These are phyloP conservation scores for Lithophane semibrunnea DNA, from an alignment of 2,888 invertebrate genomes.

Conservation along the genomic window DNA sequence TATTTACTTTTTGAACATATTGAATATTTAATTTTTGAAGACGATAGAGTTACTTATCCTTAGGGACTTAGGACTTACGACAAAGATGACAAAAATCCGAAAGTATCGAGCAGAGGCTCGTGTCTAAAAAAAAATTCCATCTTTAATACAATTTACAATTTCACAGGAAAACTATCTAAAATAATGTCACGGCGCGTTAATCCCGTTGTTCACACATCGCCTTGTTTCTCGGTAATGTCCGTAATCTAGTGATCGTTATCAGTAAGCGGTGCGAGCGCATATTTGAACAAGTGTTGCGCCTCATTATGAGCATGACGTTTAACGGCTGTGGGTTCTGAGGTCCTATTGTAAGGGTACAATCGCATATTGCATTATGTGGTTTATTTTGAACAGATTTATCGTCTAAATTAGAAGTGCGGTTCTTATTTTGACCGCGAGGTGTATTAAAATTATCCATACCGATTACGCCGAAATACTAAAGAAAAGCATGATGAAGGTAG, in stretches of 20 bases:
- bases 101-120: background rate
- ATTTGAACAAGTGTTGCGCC: constrained; percentile 64
- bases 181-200: constrained; percentile 24
- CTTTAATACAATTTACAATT: constrained; percentile 25
- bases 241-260: constrained; percentile 64
- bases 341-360: background rate
- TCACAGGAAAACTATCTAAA: constrained; percentile 13
- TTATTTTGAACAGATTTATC: background rate
- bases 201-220: constrained; percentile 52
- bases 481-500: background rate
- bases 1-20: too few species aligned
- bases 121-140: background rate
- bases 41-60: background rate
- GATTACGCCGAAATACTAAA: background rate
- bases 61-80: background rate
- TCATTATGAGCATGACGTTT: constrained; percentile 35
- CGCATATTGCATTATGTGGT: background rate
- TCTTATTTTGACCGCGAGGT: background rate
- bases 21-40: background rate
- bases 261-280: constrained; percentile 55
- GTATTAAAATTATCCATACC: background rate
- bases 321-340: constrained; percentile 9
- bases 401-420: background rate
- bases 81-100: background rate
- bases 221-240: constrained; percentile 55